Base-by-base conservation (phyloP, 1,140 invertebrate species). In the Anastrepha obliqua region DNA sequence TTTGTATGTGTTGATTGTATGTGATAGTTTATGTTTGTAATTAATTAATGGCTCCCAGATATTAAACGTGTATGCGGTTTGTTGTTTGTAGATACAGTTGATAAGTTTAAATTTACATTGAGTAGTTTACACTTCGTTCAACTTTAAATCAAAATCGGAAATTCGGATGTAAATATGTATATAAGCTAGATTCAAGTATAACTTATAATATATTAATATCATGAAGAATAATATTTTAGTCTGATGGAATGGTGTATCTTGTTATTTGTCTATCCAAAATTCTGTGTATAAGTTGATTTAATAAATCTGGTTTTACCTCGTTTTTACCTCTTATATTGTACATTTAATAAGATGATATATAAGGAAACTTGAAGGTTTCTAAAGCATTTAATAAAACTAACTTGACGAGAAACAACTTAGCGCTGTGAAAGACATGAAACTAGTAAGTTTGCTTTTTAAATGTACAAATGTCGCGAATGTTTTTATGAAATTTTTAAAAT, bases 321-420 rank as follows among this genome's bases (percentile, higher is more conserved):
- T 42, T 74, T 47, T 74, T 74, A 47, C 15, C n/a, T 74, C 17
- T 74, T 47, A 74, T 74, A 67, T 74, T 74, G 70, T 74, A 17
- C 47, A 74, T 47, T 47, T 47, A 74, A 74, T 74, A 74, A 47
- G 29, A 15, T 29, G 13, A 8, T 74, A 74, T 74, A 74, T 74
- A 74, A 74, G 70, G 70, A 74, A 74, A 74, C 70, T 74, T 47
- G 70, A 74, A 74, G 70, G 47, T 74, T 74, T 51, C 29, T 74
- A 47, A 51, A 74, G n/a, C 70, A 74, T 74, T 74, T 47, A 67
- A 67, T 74, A 74, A 74, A 74, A 74, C 17, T n/a, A 74, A 74
- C 70, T 74, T 74, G 39, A 47, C 70, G 70, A 47, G 17, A 47
- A 74, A 74, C 70, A 74, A 74, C 70, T 74, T 74, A 51, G n/a